These are phyloP conservation scores for Scaptomyza parva DNA, from an alignment of 2,888 invertebrate species.

Conservation along the genomic window DNA sequence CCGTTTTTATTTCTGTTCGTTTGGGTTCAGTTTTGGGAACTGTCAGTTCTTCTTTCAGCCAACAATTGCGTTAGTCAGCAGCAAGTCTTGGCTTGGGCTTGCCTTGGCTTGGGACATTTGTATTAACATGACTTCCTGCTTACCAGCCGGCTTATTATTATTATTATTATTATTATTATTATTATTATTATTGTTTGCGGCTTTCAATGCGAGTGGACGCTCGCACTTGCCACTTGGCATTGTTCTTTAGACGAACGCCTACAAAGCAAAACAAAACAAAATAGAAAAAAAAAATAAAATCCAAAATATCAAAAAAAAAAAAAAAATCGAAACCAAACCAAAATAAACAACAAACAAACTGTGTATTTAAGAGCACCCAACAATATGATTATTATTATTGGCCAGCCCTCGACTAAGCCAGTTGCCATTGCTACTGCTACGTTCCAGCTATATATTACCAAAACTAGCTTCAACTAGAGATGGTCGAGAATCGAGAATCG, in stretches of 20 bases:
- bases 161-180: conserved; percentile 71
- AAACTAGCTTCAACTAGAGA: conserved; percentile 4
- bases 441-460: not conserved
- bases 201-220: conserved; percentile 47
- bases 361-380: conserved; percentile 50
- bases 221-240: conserved; percentile 40
- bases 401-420: conserved; percentile 62
- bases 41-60: conserved; percentile 69
- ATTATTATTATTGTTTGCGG: conserved; percentile 75
- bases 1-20: not conserved
- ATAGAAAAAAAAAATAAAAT: too few species aligned
- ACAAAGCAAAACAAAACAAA: conserved; percentile 2
- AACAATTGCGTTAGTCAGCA: conserved; percentile 78
- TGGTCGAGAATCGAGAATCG: conserved; percentile 1
- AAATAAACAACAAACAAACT: conserved; percentile 15
- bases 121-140: conserved; percentile 78
- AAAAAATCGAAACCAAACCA: too few species aligned
- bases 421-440: conserved; percentile 40
- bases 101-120: conserved; percentile 57
- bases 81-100: not conserved
- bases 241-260: conserved; percentile 60
- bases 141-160: conserved; percentile 55
- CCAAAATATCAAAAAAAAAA: too few species aligned
- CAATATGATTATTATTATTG: conserved; percentile 79
- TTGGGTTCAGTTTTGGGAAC: conserved; percentile 33